These are phyloP conservation scores for Salpingus planirostris DNA, from an alignment of 2,888 invertebrate genomes.

Conservation along the genomic window DNA sequence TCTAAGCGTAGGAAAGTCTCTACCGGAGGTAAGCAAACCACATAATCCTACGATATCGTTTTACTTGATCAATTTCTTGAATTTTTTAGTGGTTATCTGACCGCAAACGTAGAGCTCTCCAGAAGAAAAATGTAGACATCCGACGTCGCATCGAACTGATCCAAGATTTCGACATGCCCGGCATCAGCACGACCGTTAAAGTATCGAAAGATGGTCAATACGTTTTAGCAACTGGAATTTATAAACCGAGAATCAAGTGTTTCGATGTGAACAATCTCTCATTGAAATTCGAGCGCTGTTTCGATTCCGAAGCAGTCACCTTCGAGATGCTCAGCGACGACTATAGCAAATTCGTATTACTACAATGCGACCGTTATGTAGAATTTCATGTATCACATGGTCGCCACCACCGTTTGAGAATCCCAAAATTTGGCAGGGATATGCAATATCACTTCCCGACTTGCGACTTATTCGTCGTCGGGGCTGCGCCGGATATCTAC, in stretches of 20 bases:
- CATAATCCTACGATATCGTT: too few species aligned
- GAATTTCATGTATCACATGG: constrained; percentile 96
- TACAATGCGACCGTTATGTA: constrained; percentile 84
- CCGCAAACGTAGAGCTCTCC: constrained; percentile 66
- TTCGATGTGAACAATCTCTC: constrained; percentile 94
- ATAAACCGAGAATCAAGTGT: constrained; percentile 93
- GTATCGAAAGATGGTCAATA: constrained; percentile 88
- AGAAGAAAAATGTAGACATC: constrained; percentile 85
- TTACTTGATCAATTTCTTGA: constrained; percentile 1
- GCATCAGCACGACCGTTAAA: constrained; percentile 74
- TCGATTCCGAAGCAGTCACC: constrained; percentile 93
- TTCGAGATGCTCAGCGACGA: constrained; percentile 91
- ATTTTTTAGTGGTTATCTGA: constrained; percentile 74
- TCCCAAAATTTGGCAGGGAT: constrained; percentile 93
- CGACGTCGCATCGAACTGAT: constrained; percentile 88
- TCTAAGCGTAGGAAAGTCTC: constrained; percentile 89
- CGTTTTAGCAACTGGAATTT: constrained; percentile 86
- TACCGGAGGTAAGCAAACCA: constrained; percentile 90
- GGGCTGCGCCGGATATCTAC: constrained; percentile 81
- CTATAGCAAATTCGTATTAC: constrained; percentile 88
- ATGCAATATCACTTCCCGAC: constrained; percentile 81
- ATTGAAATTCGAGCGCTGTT: constrained; percentile 94
- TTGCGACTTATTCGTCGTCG: constrained; percentile 89
- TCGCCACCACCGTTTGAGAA: constrained; percentile 78
- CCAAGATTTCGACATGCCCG: constrained; percentile 99